Conservation (phyloP, 1,140 invertebrate species). For the Linepithema humile region DNA sequence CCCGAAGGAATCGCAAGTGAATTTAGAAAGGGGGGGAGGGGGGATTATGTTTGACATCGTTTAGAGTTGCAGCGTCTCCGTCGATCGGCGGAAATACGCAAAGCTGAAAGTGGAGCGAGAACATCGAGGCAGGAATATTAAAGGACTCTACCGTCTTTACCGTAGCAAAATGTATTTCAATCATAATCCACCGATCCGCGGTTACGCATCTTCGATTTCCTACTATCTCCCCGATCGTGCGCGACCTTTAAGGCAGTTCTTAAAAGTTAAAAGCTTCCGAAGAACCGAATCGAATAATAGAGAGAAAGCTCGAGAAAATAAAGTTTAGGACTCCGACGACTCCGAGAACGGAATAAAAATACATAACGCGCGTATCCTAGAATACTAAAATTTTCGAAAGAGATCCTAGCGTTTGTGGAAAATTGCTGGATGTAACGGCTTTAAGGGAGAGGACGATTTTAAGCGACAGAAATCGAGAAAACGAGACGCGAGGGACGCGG, state of each 20-base stretch:
- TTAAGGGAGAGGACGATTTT: neutral
- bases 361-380: neutral
- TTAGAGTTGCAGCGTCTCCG: slow-evolving; percentile 14
- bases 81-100: slow-evolving; percentile 35
- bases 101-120: slow-evolving; percentile 35
- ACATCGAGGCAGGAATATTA: slow-evolving; percentile 19
- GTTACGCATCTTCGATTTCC: slow-evolving; percentile 31
- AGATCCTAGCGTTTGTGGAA: neutral
- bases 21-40: neutral
- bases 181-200: slow-evolving; percentile 30
- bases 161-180: slow-evolving; percentile 30
- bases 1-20: slow-evolving; percentile 14
- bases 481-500: neutral
- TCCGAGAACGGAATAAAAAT: neutral
- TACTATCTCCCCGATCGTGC: neutral
- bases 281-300: neutral
- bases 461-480: neutral
- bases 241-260: neutral
- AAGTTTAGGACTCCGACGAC: neutral
- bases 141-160: neutral
- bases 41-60: slow-evolving; percentile 48
- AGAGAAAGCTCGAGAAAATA: neutral
- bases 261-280: neutral
- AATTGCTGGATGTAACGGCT: neutral
- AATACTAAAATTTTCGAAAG: neutral